Evolutionary conservation across 1,140 invertebrate species (phyloP).

Genomic region (Aethina tumida): DNA sequence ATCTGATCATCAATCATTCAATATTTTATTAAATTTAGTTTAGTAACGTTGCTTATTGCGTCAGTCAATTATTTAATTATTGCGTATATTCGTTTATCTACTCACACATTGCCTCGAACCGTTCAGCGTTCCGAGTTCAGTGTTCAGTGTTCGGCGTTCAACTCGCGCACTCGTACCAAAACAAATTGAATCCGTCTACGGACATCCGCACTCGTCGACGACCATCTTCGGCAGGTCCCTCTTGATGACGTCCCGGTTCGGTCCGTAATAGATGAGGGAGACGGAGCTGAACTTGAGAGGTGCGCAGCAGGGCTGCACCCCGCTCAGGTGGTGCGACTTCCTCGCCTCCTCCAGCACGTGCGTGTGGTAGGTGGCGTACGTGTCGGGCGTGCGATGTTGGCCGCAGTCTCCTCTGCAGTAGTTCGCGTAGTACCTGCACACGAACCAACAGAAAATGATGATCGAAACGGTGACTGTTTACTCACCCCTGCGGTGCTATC

Average conservation of each 20-base stretch:
- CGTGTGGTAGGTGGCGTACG: constrained; percentile 77
- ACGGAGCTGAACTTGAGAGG: constrained; percentile 86
- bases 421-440: constrained; percentile 65
- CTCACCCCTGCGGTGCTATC: constrained; percentile 71
- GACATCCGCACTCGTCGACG: constrained; percentile 91
- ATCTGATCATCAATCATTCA: too few relatives aligned
- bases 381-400: constrained; percentile 64
- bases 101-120: too few relatives aligned
- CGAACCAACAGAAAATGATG: too few relatives aligned
- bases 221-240: constrained; percentile 93
- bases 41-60: too few relatives aligned
- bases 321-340: constrained; percentile 60
- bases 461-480: too few relatives aligned
- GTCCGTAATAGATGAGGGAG: constrained; percentile 88
- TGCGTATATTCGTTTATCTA: too few relatives aligned
- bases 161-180: too few relatives aligned
- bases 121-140: too few relatives aligned
- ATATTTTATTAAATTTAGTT: too few relatives aligned
- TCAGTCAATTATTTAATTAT: too few relatives aligned
- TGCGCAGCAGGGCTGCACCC: constrained; percentile 85
- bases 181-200: too few relatives aligned
- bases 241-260: constrained; percentile 84
- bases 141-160: too few relatives aligned
- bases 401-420: constrained; percentile 86
- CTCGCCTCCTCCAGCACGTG: constrained; percentile 84